Base-by-base conservation (phyloP, 2,113 vertebrate genomes). In the Meles meles region DNA sequence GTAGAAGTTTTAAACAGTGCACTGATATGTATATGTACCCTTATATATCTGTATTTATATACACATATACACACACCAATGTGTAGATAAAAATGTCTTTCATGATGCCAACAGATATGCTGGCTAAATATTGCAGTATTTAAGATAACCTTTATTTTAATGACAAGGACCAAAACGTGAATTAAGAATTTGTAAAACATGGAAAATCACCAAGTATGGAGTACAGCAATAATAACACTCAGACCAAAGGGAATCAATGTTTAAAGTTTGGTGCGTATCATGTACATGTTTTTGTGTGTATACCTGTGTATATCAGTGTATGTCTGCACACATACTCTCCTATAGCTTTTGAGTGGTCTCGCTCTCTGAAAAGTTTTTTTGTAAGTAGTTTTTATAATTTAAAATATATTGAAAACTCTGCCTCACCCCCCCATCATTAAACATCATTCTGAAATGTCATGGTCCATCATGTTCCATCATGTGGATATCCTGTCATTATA, bases 201-300 rank as follows among this genome's bases (percentile, higher is more conserved):
- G 3, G 18, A 67, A 82, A 79, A n/a, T 89, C 29, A n/a, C 29
- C 39, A 85, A 20, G 3, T n/a, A 17, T 34, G 20, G 27, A 77
- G 49, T 57, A 25, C 4, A 9, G 27, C 42, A 61, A 44, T 39
- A 76, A 25, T 2, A 20, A 57, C 9, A 34, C 14, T 2, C 23
- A 76, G 47, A 37, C 11, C 27, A 57, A n/a, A 42, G 20, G 81
- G 37, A 81, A 59, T 47, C 3, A 1, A 0, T 0, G 27, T 37
- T 11, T 6, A 13, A 21, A 13, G 37, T 61, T 49, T 31, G 21
- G 1, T 18, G 21, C 31, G 20, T 52, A 1, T 14, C 4, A 4
- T 21, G 7, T 37, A 2, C 2, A 0, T 3, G 42, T 55, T 17
- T 0, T 1, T 7, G 14, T 95, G 1, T 6, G 3, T 23, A 47